Percentiles rank a stretch among this genome's conserved stretches.
phyloP scores from a whole-genome alignment of 2,113 vertebrate genomes.

The Pollachius pollachius region DNA sequence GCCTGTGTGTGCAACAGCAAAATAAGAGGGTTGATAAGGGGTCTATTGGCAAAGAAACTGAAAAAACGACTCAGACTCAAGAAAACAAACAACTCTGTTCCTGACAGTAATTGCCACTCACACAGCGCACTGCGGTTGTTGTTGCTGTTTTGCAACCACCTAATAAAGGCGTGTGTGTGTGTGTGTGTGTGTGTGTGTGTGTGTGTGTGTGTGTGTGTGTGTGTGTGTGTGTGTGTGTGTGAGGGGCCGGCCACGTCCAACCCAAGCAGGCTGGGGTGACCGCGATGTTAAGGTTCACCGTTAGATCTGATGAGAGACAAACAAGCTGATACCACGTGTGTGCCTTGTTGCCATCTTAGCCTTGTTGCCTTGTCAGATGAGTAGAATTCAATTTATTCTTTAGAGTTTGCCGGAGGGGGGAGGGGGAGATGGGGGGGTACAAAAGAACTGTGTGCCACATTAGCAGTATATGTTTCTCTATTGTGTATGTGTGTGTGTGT shows the following conservation, averaged over 20 bases:
- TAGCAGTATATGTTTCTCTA: constrained; percentile 39
- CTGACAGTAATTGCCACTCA: constrained; percentile 39
- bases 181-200: too few relatives aligned
- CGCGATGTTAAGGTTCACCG: too few relatives aligned
- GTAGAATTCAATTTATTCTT: constrained; percentile 45
- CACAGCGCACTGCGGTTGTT: constrained; percentile 20
- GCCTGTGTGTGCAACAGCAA: too few relatives aligned
- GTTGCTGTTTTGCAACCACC: constrained; percentile 32
- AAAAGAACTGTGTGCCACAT: constrained; percentile 58
- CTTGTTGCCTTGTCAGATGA: constrained; percentile 29
- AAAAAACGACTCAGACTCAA: too few relatives aligned
- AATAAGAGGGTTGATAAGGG: too few relatives aligned
- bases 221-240: too few relatives aligned
- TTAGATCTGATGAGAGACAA: constrained; percentile 61
- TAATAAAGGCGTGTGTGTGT: constrained; percentile 33
- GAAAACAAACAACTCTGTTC: too few relatives aligned
- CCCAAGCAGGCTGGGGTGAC: too few relatives aligned
- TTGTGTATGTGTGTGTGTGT: constrained; percentile 15
- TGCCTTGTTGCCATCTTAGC: neutral
- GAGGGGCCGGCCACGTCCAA: too few relatives aligned
- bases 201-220: too few relatives aligned
- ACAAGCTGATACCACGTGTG: constrained; percentile 49
- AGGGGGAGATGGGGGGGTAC: constrained; percentile 15
- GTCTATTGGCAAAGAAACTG: too few relatives aligned
- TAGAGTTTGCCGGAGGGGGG: constrained; percentile 33